Evolutionary conservation across 1,140 invertebrate genomes (phyloP), one percentile per base, ranked within the genome.

Genomic region (Conus ventricosus): DNA sequence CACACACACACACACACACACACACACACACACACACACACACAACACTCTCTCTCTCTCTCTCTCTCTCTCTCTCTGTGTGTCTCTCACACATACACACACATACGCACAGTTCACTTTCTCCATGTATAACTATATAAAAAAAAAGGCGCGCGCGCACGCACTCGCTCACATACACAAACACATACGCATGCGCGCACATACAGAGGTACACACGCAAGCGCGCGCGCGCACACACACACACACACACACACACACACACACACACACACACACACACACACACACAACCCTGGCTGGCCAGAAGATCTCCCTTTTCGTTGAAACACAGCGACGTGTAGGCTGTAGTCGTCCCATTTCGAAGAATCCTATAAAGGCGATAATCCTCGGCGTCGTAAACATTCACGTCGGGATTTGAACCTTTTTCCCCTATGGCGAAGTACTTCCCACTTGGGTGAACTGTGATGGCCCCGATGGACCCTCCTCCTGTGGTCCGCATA

Each of bases 271-370:
- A 27, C 76, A 78, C 76, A 78, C 76, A 78, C 17, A 78, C 76
- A 78, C 76, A 78, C 76, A 78, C 76, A 78, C 76, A 39, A 87
- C 85, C 97, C 93, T 98, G 97, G 0, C 97, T 97, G 7, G 97
- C 97, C 54, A 98, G 94, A 39, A 98, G 93, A 81, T 96, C 96
- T 1, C 98, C 98, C 90, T 97, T 96, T 1, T 96, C 96, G 91
- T 97, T 97, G 93, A 97, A 98, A 89, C 97, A 95, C 3, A 98
- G 95, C 90, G 97, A 96, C n/a, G 95, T 96, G 93, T 97, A 98
- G 23, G 96, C 96, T 91, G 95, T 95, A 15, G 96, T 93, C 0
- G 97, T 97, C n/a, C 97, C 97, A 84, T 96, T 96, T 87, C 96
- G 95, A 25, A 98, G 95, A 63, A 97, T 96, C 5, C 96, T 96